Evolutionary conservation across 1,140 invertebrate genomes (phyloP).

Genomic region (Aphidius gifuensis): DNA sequence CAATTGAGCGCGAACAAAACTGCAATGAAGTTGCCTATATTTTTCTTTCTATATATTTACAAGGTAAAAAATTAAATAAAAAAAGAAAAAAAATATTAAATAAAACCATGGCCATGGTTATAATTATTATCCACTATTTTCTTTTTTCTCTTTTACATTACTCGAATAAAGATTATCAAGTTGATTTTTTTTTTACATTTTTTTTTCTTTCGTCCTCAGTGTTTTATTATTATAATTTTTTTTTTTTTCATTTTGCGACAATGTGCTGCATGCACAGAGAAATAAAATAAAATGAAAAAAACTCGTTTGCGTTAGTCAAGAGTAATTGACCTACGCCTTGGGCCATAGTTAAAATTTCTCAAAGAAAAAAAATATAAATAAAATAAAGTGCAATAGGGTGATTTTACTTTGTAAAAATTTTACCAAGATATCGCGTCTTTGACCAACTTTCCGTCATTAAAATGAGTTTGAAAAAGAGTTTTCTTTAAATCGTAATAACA

Average conservation of each 20-base stretch:
- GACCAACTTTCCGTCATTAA: conserved; percentile 8
- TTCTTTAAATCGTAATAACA: too few species aligned
- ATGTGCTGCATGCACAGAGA: too few species aligned
- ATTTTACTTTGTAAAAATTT: conserved; percentile 14
- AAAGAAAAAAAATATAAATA: conserved; percentile 2
- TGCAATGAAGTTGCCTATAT: too few species aligned
- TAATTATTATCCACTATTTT: neutral
- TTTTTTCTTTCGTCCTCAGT: neutral
- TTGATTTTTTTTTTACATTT: neutral
- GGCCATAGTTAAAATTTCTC: conserved; percentile 18
- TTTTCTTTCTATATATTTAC: neutral
- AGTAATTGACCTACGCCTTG: conserved; percentile 24
- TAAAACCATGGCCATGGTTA: too few species aligned
- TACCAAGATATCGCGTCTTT: neutral
- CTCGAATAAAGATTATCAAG: neutral
- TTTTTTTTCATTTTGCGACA: neutral
- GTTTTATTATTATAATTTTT: conserved; percentile 11
- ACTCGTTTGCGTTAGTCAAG: conserved; percentile 14
- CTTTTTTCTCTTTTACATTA: conserved; percentile 11
- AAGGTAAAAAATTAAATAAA: neutral
- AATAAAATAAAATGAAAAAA: conserved; percentile 6
- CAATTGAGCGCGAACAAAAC: too few species aligned
- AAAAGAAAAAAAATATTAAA: neutral
- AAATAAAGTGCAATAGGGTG: conserved; percentile 19
- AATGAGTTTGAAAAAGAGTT: neutral